Conservation (phyloP, 2,113 vertebrate genomes). For the Gavia stellata region DNA sequence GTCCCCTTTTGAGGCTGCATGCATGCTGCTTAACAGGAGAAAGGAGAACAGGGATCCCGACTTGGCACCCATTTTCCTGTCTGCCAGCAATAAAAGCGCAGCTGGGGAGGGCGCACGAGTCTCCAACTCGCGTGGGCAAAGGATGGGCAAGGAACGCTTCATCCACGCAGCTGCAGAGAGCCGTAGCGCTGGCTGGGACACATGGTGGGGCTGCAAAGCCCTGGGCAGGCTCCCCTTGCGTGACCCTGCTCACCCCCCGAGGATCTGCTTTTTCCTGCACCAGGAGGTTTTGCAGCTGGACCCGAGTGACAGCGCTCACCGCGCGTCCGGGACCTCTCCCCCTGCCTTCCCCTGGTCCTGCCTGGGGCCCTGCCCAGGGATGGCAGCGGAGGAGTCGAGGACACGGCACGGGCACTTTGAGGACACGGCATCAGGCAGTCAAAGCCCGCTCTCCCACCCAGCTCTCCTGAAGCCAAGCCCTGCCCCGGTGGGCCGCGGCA, state of each 20-base stretch:
- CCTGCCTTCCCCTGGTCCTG: neutral
- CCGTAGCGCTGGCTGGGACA: rapidly evolving
- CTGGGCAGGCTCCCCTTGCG: neutral
- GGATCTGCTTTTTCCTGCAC: too few species aligned
- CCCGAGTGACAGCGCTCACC: rapidly evolving
- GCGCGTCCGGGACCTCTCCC: neutral
- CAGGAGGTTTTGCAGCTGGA: neutral
- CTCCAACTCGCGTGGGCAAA: neutral
- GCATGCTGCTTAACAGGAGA: neutral
- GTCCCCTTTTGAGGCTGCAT: neutral
- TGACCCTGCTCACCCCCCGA: neutral
- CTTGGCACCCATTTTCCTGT: rapidly evolving
- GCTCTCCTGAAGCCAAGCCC: neutral
- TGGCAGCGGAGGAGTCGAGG: neutral
- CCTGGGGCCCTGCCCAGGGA: neutral
- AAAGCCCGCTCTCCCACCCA: neutral
- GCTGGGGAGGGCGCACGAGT: rapidly evolving
- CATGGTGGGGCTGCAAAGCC: neutral
- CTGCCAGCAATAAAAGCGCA: neutral
- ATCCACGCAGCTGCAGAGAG: neutral
- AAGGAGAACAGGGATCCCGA: neutral
- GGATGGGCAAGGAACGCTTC: neutral
- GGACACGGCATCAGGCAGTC: neutral
- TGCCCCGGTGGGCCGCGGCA: neutral
- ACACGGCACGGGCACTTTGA: neutral